Conservation (phyloP, 35 echinoderm and acorn worm species). For the Strongylocentrotus purpuratus region DNA sequence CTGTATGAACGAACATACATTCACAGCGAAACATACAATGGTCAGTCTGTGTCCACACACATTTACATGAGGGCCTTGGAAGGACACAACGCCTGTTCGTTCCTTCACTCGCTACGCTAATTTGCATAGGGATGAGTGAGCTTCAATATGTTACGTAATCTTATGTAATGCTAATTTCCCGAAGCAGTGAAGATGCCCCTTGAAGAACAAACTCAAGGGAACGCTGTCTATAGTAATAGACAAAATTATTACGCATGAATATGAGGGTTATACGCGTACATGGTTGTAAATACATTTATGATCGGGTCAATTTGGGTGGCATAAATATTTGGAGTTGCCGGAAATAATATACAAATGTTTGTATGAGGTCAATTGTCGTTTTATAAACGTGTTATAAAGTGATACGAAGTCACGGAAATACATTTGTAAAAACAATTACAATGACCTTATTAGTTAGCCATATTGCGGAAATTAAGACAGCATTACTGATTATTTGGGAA, state of each 20-base stretch:
- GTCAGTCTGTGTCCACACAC: neutral
- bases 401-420: neutral
- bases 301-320: neutral
- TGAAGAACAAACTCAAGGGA: neutral
- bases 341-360: too few relatives aligned
- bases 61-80: slow-evolving; percentile 30
- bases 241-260: neutral
- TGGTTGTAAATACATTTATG: neutral
- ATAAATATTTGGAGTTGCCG: neutral
- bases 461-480: neutral
- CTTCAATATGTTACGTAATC: neutral
- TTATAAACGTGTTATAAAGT: neutral
- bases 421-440: neutral
- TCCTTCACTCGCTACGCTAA: neutral
- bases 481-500: neutral
- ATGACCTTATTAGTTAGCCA: neutral
- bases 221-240: neutral
- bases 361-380: neutral
- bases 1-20: neutral
- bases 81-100: neutral
- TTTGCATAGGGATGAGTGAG: slow-evolving; percentile 26
- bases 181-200: neutral
- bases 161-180: slow-evolving; percentile 16
- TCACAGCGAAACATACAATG: slow-evolving; percentile 27
- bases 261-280: neutral